These are phyloP conservation scores for Herminia tarsipennalis DNA, from an alignment of 2,888 invertebrate species.

Conservation along the genomic window DNA sequence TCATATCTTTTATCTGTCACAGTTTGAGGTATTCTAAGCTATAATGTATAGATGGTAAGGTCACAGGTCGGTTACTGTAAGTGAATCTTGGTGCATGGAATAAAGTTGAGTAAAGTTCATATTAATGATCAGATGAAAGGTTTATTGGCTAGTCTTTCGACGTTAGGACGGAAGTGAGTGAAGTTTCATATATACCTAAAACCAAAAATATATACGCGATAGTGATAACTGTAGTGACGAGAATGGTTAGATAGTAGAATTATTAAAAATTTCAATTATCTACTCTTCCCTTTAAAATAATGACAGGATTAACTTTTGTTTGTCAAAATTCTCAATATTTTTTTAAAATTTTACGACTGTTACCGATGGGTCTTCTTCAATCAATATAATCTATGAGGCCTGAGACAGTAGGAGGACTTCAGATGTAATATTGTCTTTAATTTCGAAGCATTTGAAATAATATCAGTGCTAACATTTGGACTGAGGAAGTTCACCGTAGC, in stretches of 20 bases:
- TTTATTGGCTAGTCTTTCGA: conserved; percentile 50
- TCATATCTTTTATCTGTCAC: too few relatives aligned
- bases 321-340: conserved; percentile 27
- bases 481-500: conserved; percentile 61
- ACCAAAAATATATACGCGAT: conserved; percentile 63
- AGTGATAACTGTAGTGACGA: conserved; percentile 46
- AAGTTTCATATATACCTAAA: conserved; percentile 43
- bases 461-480: conserved; percentile 31
- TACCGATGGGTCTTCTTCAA: too few relatives aligned
- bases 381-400: too few relatives aligned
- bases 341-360: too few relatives aligned
- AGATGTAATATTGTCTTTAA: not conserved
- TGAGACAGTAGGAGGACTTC: too few relatives aligned
- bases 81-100: conserved; percentile 53
- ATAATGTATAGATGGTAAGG: conserved; percentile 21
- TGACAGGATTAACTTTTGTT: conserved; percentile 42
- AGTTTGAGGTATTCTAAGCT: conserved; percentile 26
- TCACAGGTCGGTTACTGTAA: conserved; percentile 38
- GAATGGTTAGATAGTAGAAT: conserved; percentile 45
- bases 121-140: conserved; percentile 33
- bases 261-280: conserved; percentile 31
- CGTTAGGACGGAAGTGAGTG: conserved; percentile 36
- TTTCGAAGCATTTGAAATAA: conserved; percentile 17
- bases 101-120: conserved; percentile 39
- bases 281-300: conserved; percentile 38